Percentiles rank a stretch among this genome's conserved stretches.
Conservation (phyloP, 2,888 invertebrate species). For the Volucella inanis region DNA sequence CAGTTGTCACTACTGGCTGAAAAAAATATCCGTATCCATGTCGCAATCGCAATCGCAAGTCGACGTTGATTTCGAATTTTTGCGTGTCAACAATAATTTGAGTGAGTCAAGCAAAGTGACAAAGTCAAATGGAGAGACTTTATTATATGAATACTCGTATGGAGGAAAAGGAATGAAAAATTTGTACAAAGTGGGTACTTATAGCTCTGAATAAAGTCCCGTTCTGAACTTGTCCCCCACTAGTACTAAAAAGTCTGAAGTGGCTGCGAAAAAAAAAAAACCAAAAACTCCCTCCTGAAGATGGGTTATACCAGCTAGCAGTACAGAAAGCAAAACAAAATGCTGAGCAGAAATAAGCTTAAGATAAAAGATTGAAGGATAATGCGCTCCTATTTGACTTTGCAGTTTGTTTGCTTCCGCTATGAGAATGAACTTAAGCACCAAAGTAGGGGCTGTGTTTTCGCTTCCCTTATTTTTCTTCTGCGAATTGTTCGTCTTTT, state of each 20-base stretch:
- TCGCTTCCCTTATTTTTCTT: slow-evolving; percentile 27
- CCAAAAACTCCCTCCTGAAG: too few species aligned
- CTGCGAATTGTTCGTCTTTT: slow-evolving; percentile 16
- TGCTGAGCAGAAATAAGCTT: slow-evolving; percentile 62
- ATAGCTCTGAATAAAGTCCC: too few species aligned
- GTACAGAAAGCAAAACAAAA: slow-evolving; percentile 41
- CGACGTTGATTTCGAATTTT: slow-evolving; percentile 59
- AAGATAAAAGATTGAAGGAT: slow-evolving; percentile 68
- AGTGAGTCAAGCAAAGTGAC: slow-evolving; percentile 69
- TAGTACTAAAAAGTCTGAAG: too few species aligned
- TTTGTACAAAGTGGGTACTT: slow-evolving; percentile 28
- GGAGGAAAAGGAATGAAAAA: slow-evolving; percentile 50
- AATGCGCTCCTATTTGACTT: slow-evolving; percentile 72
- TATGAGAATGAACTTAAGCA: slow-evolving; percentile 57
- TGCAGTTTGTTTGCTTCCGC: slow-evolving; percentile 72
- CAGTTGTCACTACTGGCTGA: slow-evolving; percentile 36
- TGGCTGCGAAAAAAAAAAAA: too few species aligned
- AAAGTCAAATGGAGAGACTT: slow-evolving; percentile 60
- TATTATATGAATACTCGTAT: background rate
- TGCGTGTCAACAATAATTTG: slow-evolving; percentile 69
- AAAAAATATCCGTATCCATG: slow-evolving; percentile 1
- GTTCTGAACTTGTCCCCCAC: background rate
- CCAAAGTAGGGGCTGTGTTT: slow-evolving; percentile 32
- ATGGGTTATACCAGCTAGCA: slow-evolving; percentile 4
- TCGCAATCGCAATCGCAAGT: slow-evolving; percentile 27